phyloP scores from a whole-genome alignment of 2,888 invertebrate species.

The Euclidia mi region DNA sequence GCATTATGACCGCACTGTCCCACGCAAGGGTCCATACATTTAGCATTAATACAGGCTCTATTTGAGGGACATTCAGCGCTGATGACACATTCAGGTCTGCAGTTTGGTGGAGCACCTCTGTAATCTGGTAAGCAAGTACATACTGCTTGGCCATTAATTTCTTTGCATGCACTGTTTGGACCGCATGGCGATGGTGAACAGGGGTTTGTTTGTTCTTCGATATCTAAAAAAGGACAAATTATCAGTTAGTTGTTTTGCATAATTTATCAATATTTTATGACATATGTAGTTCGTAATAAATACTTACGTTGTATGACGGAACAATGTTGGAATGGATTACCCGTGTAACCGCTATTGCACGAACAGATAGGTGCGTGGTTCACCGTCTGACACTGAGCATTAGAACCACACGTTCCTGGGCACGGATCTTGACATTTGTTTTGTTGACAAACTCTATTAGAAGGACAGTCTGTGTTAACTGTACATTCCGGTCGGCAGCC shows the following conservation, averaged over 20 bases:
- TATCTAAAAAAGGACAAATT: constrained; percentile 77
- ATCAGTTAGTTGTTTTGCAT: too few relatives aligned
- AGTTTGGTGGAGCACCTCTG: constrained; percentile 92
- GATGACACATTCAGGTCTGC: constrained; percentile 93
- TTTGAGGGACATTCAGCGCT: constrained; percentile 93
- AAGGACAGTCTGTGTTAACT: constrained; percentile 93
- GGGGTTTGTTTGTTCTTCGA: constrained; percentile 84
- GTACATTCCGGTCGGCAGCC: constrained; percentile 94
- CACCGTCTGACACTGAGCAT: constrained; percentile 93
- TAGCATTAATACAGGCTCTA: constrained; percentile 92
- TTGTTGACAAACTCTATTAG: constrained; percentile 93
- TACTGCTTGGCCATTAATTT: constrained; percentile 92
- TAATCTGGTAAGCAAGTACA: constrained; percentile 93
- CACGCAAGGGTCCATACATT: constrained; percentile 93
- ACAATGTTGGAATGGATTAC: constrained; percentile 89
- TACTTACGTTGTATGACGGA: constrained; percentile 72
- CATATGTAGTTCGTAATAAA: constrained; percentile 5
- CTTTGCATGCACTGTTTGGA: constrained; percentile 94
- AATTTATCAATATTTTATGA: too few relatives aligned
- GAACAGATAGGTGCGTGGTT: constrained; percentile 93
- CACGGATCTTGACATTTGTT: constrained; percentile 94
- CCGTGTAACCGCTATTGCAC: constrained; percentile 91
- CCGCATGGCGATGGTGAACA: constrained; percentile 95
- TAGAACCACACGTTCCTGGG: constrained; percentile 93
- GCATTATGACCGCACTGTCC: constrained; percentile 94